phyloP scores from a whole-genome alignment of 2,888 invertebrate species.

The Dicycla oo region DNA sequence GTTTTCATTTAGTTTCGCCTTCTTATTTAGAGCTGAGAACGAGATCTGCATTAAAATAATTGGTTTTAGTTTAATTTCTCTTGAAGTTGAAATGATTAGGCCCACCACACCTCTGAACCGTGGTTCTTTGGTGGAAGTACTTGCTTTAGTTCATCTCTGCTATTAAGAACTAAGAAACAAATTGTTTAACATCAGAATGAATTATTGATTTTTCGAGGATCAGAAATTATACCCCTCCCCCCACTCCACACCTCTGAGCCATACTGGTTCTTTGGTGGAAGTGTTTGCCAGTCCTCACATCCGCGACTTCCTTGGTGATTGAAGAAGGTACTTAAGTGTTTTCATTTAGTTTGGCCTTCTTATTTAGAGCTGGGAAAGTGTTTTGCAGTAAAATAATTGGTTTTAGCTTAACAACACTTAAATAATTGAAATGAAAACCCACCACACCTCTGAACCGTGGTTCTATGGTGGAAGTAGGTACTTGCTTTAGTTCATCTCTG shows the following conservation, averaged over 20 bases:
- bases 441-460: not conserved
- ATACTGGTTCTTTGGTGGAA: not conserved
- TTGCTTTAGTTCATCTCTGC: not conserved
- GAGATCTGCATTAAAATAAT: not conserved
- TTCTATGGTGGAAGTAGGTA: conserved; percentile 6
- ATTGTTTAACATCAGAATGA: too few relatives aligned
- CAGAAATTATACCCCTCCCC: fast-evolving
- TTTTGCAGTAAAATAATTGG: not conserved
- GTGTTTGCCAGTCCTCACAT: not conserved
- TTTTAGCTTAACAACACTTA: not conserved
- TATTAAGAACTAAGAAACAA: not conserved
- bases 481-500: not conserved
- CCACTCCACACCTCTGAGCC: not conserved
- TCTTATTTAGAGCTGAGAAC: not conserved
- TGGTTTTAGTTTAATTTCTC: not conserved
- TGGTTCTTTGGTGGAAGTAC: conserved; percentile 1
- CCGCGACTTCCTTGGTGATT: not conserved
- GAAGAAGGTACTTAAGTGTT: conserved; percentile 17
- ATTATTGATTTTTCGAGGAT: not conserved
- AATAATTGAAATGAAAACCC: not conserved
- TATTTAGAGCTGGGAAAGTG: not conserved
- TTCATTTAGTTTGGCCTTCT: not conserved
- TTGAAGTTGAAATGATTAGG: not conserved
- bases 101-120: conserved; percentile 4
- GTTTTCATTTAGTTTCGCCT: not conserved